phyloP scores from a whole-genome alignment of 2,888 invertebrate species.

The Brenthis ino region DNA sequence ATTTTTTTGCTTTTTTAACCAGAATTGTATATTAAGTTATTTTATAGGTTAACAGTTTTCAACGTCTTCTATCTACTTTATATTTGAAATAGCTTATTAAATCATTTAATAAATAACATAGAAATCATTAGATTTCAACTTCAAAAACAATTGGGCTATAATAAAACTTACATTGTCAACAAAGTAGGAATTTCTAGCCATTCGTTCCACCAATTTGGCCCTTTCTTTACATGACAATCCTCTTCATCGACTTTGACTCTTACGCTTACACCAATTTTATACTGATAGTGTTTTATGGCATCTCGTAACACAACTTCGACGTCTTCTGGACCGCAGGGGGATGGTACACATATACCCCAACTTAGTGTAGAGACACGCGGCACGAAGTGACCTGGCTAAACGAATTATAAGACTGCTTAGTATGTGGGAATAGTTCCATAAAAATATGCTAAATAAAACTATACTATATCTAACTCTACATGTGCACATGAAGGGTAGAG shows the following conservation, averaged over 20 bases:
- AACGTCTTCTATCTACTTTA: too few relatives aligned
- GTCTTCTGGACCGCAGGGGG: conserved; percentile 83
- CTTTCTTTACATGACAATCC: conserved; percentile 82
- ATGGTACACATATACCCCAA: conserved; percentile 87
- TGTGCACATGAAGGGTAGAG: too few relatives aligned
- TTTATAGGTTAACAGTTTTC: too few relatives aligned
- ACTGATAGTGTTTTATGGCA: conserved; percentile 83
- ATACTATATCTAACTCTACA: too few relatives aligned
- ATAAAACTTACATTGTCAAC: conserved; percentile 64
- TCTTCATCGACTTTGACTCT: conserved; percentile 84
- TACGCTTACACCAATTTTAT: conserved; percentile 82
- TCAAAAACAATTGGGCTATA: conserved; percentile 27
- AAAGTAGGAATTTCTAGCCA: conserved; percentile 69
- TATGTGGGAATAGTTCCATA: conserved; percentile 11
- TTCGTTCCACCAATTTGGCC: conserved; percentile 59
- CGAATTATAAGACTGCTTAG: conserved; percentile 46
- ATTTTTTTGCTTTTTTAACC: background rate
- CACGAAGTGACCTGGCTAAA: conserved; percentile 88
- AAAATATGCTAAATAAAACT: background rate
- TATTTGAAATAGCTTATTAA: too few relatives aligned
- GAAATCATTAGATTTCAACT: background rate
- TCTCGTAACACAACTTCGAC: conserved; percentile 82
- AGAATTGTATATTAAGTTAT: too few relatives aligned
- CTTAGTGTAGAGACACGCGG: conserved; percentile 87
- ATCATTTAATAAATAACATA: background rate